A percentile compares a stretch with the other conserved stretches of the same genome.
Evolutionary conservation across 2,888 invertebrate species (phyloP).

Genomic region (Deilephila elpenor): DNA sequence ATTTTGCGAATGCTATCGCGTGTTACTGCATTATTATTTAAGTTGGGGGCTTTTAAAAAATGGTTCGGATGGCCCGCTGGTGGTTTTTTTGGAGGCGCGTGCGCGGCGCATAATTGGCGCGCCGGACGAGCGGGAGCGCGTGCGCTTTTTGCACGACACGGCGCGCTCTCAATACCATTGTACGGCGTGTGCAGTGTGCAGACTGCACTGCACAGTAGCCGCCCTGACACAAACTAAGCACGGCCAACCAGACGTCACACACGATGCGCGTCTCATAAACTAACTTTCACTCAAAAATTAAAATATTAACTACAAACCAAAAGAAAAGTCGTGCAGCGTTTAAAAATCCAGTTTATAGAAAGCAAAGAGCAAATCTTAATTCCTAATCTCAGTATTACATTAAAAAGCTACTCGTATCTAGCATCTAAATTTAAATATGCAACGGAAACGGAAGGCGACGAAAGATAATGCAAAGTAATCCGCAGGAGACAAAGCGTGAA

Average conservation of each 20-base stretch:
- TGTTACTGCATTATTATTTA: constrained; percentile 85
- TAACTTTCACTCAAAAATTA: neutral
- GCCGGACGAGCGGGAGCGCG: constrained; percentile 62
- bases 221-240: neutral
- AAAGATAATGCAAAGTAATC: constrained; percentile 20
- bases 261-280: neutral
- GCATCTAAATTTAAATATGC: neutral
- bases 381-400: constrained; percentile 13
- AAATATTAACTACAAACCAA: neutral
- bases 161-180: constrained; percentile 6
- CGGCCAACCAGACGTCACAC: neutral
- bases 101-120: constrained; percentile 79
- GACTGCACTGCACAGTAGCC: neutral
- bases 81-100: constrained; percentile 81
- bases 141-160: constrained; percentile 25
- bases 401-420: neutral
- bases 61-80: constrained; percentile 70
- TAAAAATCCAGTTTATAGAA: constrained; percentile 7
- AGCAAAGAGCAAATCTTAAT: constrained; percentile 8
- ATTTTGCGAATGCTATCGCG: constrained; percentile 83
- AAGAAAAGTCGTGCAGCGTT: neutral
- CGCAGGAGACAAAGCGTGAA: constrained; percentile 18
- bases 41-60: constrained; percentile 76
- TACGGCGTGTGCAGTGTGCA: neutral
- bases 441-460: constrained; percentile 14